phyloP scores from a whole-genome alignment of 2,113 vertebrate species.

The Fukomys damarensis region DNA sequence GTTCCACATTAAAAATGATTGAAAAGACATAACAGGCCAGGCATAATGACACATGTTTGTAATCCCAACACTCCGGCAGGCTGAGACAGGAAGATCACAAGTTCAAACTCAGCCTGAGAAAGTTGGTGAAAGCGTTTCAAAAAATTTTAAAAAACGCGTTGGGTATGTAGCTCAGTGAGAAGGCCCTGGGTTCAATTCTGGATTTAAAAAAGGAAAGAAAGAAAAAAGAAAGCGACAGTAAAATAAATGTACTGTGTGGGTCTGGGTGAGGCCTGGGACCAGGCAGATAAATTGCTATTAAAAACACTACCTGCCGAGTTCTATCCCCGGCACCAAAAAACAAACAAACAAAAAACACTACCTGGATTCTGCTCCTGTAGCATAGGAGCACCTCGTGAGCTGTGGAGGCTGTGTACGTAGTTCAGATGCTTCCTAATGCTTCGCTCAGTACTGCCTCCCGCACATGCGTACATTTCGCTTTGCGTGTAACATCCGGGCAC shows the following conservation, averaged over 20 bases:
- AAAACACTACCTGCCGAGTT: not conserved
- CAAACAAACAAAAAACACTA: not conserved
- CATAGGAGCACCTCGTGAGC: fast-evolving
- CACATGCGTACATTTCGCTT: fast-evolving
- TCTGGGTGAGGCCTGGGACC: not conserved
- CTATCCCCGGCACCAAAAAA: not conserved
- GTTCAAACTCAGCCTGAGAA: not conserved
- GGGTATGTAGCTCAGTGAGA: not conserved
- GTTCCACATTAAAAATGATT: not conserved
- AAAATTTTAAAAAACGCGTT: not conserved
- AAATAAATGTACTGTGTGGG: not conserved
- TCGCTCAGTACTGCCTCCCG: fast-evolving
- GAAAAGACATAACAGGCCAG: not conserved
- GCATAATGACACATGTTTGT: not conserved
- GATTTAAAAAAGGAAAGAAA: not conserved
- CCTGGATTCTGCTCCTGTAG: fast-evolving
- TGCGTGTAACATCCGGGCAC: not conserved
- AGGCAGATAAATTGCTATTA: not conserved
- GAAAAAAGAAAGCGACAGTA: not conserved
- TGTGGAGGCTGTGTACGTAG: fast-evolving
- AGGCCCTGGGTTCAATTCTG: not conserved
- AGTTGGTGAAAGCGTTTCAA: not conserved
- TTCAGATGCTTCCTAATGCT: fast-evolving
- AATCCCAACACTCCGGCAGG: not conserved
- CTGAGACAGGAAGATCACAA: not conserved